Percentiles rank a stretch among this genome's conserved stretches.
phyloP scores from a whole-genome alignment of 2,113 vertebrate genomes.

The Misgurnus mizolepis region DNA sequence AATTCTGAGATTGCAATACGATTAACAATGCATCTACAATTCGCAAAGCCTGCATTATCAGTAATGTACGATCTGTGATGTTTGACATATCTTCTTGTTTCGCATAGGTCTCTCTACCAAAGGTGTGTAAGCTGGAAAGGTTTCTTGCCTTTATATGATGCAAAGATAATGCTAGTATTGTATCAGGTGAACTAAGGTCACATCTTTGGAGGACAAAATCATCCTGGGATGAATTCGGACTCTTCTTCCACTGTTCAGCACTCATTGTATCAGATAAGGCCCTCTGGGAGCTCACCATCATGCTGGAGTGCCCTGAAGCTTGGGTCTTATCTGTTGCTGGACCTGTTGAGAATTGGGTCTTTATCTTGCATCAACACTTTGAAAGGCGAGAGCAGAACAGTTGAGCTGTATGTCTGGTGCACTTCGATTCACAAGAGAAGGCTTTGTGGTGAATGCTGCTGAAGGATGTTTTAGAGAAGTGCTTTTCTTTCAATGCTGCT shows the following conservation, averaged over 20 bases:
- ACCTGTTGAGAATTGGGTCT: slow-evolving; percentile 58
- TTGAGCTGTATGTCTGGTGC: slow-evolving; percentile 51
- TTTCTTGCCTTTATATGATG: slow-evolving; percentile 6
- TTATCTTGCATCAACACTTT: slow-evolving; percentile 65
- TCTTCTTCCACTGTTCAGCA: slow-evolving; percentile 53
- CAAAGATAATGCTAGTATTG: slow-evolving; percentile 27
- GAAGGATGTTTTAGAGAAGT: slow-evolving; percentile 17
- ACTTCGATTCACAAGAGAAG: slow-evolving; percentile 23
- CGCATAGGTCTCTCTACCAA: background rate
- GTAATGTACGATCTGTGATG: background rate
- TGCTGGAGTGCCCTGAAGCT: slow-evolving; percentile 60
- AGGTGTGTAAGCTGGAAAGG: slow-evolving; percentile 3
- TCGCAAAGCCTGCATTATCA: background rate
- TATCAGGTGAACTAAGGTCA: slow-evolving; percentile 31
- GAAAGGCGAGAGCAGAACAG: slow-evolving; percentile 51
- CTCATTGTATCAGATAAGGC: slow-evolving; percentile 63
- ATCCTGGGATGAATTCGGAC: slow-evolving; percentile 54
- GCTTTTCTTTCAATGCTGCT: background rate
- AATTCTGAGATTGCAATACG: background rate
- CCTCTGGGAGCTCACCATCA: slow-evolving; percentile 58
- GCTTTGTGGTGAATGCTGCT: slow-evolving; percentile 1
- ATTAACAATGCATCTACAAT: background rate
- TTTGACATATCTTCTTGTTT: background rate
- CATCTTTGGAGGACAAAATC: slow-evolving; percentile 49
- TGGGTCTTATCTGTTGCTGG: slow-evolving; percentile 62